Conservation (phyloP, 2,113 vertebrate species). For the Lampris megalopsis region DNA sequence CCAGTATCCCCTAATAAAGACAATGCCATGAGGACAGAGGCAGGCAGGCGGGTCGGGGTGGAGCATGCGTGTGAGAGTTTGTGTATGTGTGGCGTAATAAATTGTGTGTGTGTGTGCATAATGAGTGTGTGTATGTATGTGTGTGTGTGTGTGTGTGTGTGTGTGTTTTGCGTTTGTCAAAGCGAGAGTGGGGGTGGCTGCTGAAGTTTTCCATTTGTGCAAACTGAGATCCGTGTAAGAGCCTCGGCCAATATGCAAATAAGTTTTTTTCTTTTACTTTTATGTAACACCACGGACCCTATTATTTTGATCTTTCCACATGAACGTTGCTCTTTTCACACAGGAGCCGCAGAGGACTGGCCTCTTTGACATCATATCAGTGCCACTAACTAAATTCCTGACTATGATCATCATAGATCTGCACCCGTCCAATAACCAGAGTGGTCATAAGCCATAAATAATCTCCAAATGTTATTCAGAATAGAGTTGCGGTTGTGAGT, state of each 20-base stretch:
- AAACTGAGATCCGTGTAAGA: slow-evolving; percentile 51
- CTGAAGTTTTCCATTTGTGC: slow-evolving; percentile 66
- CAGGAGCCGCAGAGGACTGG: slow-evolving; percentile 8
- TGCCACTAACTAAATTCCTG: background rate
- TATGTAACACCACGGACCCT: slow-evolving; percentile 6
- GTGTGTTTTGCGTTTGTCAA: slow-evolving; percentile 63
- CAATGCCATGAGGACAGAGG: slow-evolving; percentile 66
- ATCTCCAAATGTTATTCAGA: slow-evolving; percentile 1
- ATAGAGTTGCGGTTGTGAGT: background rate
- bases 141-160: background rate
- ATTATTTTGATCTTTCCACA: slow-evolving; percentile 48
- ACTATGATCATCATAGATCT: background rate
- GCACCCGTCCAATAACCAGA: background rate
- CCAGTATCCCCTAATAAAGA: slow-evolving; percentile 79
- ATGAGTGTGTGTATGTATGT: slow-evolving; percentile 24
- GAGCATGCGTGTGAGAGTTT: slow-evolving; percentile 53
- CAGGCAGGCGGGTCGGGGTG: slow-evolving; percentile 56
- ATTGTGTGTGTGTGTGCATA: slow-evolving; percentile 31
- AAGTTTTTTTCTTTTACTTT: slow-evolving; percentile 55
- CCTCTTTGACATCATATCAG: slow-evolving; percentile 15
- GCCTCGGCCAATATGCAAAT: slow-evolving; percentile 48
- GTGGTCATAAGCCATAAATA: background rate
- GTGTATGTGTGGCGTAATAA: slow-evolving; percentile 12
- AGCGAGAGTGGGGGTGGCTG: slow-evolving; percentile 70
- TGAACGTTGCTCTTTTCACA: slow-evolving; percentile 24